Evolutionary conservation across 2,797 vertebrate genomes (phyloP).

Genomic region (Notoglanidium macrostoma): DNA sequence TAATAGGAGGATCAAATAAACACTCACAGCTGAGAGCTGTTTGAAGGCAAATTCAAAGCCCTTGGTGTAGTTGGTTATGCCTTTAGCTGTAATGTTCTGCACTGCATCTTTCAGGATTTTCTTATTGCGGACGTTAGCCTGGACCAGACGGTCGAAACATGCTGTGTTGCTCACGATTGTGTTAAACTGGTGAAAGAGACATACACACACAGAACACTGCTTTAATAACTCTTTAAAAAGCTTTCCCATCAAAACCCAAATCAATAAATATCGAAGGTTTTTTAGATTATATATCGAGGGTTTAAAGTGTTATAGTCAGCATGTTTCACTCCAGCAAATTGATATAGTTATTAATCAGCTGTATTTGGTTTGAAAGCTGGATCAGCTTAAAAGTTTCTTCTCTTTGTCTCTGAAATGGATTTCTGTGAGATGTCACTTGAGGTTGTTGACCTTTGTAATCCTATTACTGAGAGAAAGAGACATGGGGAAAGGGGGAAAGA

Average conservation of each 20-base stretch:
- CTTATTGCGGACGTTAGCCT: slow-evolving; percentile 98
- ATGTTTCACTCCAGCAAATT: background rate
- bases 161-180: slow-evolving; percentile 93
- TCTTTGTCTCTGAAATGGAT: slow-evolving; percentile 42
- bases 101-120: slow-evolving; percentile 96
- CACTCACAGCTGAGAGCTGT: slow-evolving; percentile 90
- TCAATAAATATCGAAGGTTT: background rate
- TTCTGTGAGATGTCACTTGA: slow-evolving; percentile 46
- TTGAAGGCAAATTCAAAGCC: slow-evolving; percentile 97
- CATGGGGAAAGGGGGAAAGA: no score
- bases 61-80: slow-evolving; percentile 97
- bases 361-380: slow-evolving; percentile 39
- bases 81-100: slow-evolving; percentile 94
- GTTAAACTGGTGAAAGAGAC: slow-evolving; percentile 83
- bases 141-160: slow-evolving; percentile 95
- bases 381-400: slow-evolving; percentile 42
- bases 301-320: background rate
- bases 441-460: slow-evolving; percentile 42
- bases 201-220: background rate
- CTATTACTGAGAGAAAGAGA: slow-evolving; percentile 40
- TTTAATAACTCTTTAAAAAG: background rate
- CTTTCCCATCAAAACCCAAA: background rate
- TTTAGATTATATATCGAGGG: background rate
- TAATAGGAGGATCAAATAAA: slow-evolving; percentile 25
- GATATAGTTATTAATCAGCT: slow-evolving; percentile 6